Evolutionary conservation across 2,888 invertebrate species (phyloP).

Genomic region (Eupithecia tripunctaria): DNA sequence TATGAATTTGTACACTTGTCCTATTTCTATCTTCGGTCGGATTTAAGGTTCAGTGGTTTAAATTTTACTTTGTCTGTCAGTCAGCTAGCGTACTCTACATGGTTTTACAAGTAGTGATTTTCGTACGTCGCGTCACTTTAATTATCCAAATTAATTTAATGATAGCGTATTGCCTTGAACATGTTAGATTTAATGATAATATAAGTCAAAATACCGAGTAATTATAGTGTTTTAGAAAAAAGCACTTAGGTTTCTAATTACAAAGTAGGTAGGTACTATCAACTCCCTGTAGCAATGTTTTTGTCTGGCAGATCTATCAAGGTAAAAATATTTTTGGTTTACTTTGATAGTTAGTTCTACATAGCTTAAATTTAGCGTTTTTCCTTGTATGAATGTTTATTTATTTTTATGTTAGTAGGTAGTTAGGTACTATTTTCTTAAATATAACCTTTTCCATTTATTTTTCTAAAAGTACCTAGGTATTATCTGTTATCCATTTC

Average conservation of each 20-base stretch:
- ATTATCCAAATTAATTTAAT: constrained; percentile 5
- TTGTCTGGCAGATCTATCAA: background rate
- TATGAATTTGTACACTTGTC: background rate
- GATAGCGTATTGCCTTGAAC: background rate
- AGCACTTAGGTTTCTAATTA: background rate
- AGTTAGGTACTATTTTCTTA: background rate
- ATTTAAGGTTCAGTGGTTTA: background rate
- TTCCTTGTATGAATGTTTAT: background rate
- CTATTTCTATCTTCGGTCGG: background rate
- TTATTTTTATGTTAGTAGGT: background rate
- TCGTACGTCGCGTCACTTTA: background rate
- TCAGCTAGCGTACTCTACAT: background rate
- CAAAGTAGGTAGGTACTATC: background rate
- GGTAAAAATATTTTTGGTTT: too few relatives aligned
- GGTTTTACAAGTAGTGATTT: background rate
- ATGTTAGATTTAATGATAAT: background rate
- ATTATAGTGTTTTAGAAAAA: background rate
- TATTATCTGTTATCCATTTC: too few relatives aligned
- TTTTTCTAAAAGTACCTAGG: too few relatives aligned
- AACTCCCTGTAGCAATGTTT: background rate
- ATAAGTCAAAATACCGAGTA: background rate
- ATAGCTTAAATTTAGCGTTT: background rate
- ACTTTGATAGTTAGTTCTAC: too few relatives aligned
- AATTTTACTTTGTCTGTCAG: background rate
- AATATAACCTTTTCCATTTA: background rate